phyloP scores from a whole-genome alignment of 2,888 invertebrate species.

The Catotricha subobsoleta region DNA sequence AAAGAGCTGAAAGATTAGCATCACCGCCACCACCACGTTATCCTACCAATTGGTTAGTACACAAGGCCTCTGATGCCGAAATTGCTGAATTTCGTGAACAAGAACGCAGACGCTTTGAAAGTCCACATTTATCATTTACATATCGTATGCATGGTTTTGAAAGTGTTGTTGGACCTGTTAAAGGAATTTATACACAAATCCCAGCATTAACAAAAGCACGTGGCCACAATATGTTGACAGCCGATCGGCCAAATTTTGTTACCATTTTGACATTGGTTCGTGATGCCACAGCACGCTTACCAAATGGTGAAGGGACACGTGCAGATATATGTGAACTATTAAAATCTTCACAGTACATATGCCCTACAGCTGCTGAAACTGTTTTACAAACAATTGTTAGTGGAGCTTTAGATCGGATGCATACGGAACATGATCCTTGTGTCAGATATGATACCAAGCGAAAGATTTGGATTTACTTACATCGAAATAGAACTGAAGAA shows the following conservation, averaged over 20 bases:
- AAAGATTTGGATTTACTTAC: conserved; percentile 92
- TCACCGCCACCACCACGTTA: conserved; percentile 42
- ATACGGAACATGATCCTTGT: conserved; percentile 76
- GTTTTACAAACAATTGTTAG: conserved; percentile 60
- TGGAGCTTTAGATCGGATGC: conserved; percentile 75
- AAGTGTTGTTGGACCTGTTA: conserved; percentile 65
- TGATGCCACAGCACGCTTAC: conserved; percentile 81
- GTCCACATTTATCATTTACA: conserved; percentile 82
- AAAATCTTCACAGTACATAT: conserved; percentile 51
- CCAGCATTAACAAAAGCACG: conserved; percentile 44
- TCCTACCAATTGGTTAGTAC: conserved; percentile 68
- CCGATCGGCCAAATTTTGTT: conserved; percentile 75
- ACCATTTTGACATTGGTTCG: conserved; percentile 80
- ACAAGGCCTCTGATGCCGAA: conserved; percentile 60
- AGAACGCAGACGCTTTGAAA: conserved; percentile 67
- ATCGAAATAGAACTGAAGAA: conserved; percentile 45
- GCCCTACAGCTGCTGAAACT: conserved; percentile 28
- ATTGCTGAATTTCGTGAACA: conserved; percentile 57
- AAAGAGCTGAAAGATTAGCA: conserved; percentile 22
- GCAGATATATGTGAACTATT: conserved; percentile 80
- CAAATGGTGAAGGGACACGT: conserved; percentile 85
- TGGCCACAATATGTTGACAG: conserved; percentile 66
- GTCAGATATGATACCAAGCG: conserved; percentile 82
- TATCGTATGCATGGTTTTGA: conserved; percentile 76
- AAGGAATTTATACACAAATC: conserved; percentile 54